Conservation (phyloP, 2,113 vertebrate species). For the Catagonus wagneri region DNA sequence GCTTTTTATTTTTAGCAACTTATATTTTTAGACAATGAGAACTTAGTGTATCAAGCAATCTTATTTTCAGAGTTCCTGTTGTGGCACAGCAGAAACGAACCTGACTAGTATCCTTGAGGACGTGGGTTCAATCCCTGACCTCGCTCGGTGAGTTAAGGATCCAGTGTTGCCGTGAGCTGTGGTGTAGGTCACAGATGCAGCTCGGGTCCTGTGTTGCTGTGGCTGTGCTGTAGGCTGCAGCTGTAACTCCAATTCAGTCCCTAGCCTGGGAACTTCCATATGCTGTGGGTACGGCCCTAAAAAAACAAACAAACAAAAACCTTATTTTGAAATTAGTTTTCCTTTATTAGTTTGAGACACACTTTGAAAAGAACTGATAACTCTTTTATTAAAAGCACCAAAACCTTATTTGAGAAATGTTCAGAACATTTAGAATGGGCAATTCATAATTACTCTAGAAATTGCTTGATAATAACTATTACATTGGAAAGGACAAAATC, state of each 20-base stretch:
- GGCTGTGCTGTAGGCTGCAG: too few species aligned
- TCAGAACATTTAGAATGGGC: not conserved
- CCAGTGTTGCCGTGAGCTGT: too few species aligned
- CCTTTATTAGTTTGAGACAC: conserved; percentile 47
- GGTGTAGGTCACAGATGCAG: too few species aligned
- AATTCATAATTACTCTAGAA: conserved; percentile 38
- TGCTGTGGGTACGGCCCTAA: too few species aligned
- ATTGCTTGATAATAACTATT: not conserved
- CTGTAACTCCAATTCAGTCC: too few species aligned
- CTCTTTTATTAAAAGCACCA: not conserved
- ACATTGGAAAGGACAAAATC: not conserved
- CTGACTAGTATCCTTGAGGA: too few species aligned
- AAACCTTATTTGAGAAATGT: conserved; percentile 17
- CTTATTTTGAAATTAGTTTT: conserved; percentile 20
- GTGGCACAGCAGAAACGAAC: too few species aligned
- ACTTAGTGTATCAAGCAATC: not conserved
- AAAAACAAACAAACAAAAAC: too few species aligned
- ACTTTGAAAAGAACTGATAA: not conserved
- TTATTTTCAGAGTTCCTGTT: not conserved
- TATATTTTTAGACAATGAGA: not conserved
- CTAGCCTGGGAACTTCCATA: too few species aligned
- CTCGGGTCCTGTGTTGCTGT: too few species aligned
- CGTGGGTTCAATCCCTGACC: too few species aligned
- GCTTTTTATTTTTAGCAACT: not conserved
- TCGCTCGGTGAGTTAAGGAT: too few species aligned